A percentile compares a stretch with the other conserved stretches of the same genome.
phyloP scores from a whole-genome alignment of 2,113 vertebrate species.

The Lagenorhynchus albirostris region DNA sequence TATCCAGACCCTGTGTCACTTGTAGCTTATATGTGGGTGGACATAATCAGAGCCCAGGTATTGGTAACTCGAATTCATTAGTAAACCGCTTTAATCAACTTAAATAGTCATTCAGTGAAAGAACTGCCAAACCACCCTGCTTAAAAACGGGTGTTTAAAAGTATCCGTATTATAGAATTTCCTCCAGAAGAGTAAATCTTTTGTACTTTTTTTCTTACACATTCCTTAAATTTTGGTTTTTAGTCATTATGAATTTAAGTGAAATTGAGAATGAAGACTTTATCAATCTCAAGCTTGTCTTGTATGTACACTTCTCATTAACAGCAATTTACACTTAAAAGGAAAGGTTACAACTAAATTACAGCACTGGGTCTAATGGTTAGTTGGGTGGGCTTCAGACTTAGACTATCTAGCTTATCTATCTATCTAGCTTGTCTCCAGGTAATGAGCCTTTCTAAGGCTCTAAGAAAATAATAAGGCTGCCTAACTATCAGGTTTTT shows the following conservation, averaged over 20 bases:
- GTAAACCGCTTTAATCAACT: not conserved
- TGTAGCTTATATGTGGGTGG: not conserved
- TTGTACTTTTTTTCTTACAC: not conserved
- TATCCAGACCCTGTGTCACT: accelerated
- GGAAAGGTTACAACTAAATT: not conserved
- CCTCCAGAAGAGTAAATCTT: not conserved
- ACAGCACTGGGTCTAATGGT: not conserved
- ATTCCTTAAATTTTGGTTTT: not conserved
- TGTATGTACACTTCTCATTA: not conserved
- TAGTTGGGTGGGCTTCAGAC: not conserved
- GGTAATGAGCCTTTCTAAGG: not conserved
- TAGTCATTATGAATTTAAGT: not conserved
- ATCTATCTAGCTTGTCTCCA: not conserved
- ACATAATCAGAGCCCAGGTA: not conserved
- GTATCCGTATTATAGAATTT: not conserved
- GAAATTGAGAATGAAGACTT: not conserved
- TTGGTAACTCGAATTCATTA: not conserved
- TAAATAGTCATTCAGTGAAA: not conserved
- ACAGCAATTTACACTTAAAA: not conserved
- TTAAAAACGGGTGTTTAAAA: not conserved
- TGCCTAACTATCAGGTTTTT: not conserved
- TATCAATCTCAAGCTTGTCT: not conserved
- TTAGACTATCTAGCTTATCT: not conserved
- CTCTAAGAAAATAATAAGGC: not conserved
- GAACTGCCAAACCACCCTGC: not conserved